Evolutionary conservation across 2,888 invertebrate species (phyloP).

Genomic region (Oscheius sp.): DNA sequence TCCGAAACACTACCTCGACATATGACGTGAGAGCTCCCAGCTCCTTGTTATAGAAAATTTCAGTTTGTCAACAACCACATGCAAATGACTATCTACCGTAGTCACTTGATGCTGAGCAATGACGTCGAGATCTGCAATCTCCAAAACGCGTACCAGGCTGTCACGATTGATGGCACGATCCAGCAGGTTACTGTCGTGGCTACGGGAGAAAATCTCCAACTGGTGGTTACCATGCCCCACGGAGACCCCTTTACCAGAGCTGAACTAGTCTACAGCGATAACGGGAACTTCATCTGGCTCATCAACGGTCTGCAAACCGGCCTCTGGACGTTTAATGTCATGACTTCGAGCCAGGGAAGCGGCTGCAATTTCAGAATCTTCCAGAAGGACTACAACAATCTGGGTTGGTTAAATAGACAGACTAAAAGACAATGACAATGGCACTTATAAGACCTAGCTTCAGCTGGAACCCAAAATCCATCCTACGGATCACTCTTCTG

Average conservation of each 20-base stretch:
- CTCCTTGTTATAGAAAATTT: conserved; percentile 14
- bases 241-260: conserved; percentile 1
- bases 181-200: conserved; percentile 53
- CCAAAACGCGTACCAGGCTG: conserved; percentile 48
- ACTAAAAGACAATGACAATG: too few relatives aligned
- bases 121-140: conserved; percentile 49
- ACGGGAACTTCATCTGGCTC: conserved; percentile 49
- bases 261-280: conserved; percentile 37
- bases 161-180: conserved; percentile 47
- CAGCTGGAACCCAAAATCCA: conserved; percentile 9
- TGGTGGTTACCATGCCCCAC: conserved; percentile 43
- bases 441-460: neutral
- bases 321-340: conserved; percentile 52
- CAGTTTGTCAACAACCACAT: conserved; percentile 46
- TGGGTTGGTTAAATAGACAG: conserved; percentile 20
- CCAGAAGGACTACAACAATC: conserved; percentile 51
- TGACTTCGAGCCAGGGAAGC: conserved; percentile 35
- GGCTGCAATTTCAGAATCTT: conserved; percentile 57
- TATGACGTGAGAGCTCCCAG: conserved; percentile 14
- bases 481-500: conserved; percentile 53
- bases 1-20: conserved; percentile 19
- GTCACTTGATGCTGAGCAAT: conserved; percentile 54
- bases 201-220: conserved; percentile 46
- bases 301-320: conserved; percentile 48
- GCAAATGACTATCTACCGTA: conserved; percentile 51